Percentiles rank a stretch among this genome's conserved stretches.
These are phyloP conservation scores for Cantharis rufa DNA, from an alignment of 2,888 invertebrate species.

Conservation along the genomic window DNA sequence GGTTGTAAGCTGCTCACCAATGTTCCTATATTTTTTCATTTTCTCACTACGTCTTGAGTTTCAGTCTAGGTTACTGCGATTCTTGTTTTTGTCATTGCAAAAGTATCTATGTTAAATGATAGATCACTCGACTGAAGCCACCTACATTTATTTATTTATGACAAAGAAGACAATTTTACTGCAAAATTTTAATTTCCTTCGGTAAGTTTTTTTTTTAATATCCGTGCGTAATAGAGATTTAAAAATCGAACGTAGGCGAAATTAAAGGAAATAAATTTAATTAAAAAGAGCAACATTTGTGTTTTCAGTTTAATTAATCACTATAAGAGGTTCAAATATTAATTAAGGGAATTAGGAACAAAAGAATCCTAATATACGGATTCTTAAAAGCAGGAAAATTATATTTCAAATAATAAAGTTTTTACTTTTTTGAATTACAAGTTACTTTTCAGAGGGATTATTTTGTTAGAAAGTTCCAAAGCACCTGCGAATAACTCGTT, in stretches of 20 bases:
- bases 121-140: no score
- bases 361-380: not conserved
- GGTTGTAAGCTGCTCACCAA: no score
- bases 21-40: no score
- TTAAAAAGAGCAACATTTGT: not conserved
- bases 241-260: not conserved
- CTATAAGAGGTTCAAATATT: not conserved
- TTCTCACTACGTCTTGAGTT: no score
- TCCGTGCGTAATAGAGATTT: not conserved
- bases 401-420: not conserved
- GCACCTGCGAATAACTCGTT: not conserved
- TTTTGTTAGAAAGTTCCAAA: not conserved
- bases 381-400: not conserved
- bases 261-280: not conserved
- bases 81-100: no score
- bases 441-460: not conserved
- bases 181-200: no score
- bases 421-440: not conserved
- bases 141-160: no score
- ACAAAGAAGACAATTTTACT: no score
- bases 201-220: not conserved
- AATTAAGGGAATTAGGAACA: not conserved
- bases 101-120: no score
- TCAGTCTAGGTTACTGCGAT: no score
- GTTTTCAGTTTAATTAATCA: not conserved